Conservation (phyloP, 2,797 vertebrate species). For the Enteromius treurensis region DNA sequence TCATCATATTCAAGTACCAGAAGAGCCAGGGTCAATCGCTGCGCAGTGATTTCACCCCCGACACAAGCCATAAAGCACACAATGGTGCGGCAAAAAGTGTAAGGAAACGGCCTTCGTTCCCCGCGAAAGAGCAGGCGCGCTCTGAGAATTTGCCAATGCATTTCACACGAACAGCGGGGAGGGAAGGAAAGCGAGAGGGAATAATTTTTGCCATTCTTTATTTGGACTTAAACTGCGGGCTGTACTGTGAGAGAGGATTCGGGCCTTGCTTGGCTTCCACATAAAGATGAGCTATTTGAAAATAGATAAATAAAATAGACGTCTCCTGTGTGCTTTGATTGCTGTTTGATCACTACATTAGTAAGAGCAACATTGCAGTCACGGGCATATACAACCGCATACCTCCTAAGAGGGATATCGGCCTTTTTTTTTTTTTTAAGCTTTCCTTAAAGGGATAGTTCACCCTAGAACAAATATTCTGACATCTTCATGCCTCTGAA, state of each 20-base stretch:
- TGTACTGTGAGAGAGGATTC: conserved; percentile 78
- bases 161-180: conserved; percentile 73
- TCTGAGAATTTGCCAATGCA: conserved; percentile 80
- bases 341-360: conserved; percentile 70
- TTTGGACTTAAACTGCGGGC: conserved; percentile 82
- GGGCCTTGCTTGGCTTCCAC: conserved; percentile 76
- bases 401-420: not conserved
- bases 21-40: conserved; percentile 84
- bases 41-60: conserved; percentile 79
- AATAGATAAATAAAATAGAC: conserved; percentile 79
- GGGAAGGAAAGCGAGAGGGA: conserved; percentile 64
- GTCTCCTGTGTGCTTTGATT: conserved; percentile 70
- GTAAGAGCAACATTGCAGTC: conserved; percentile 47
- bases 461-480: not conserved
- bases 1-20: conserved; percentile 86
- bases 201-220: conserved; percentile 80
- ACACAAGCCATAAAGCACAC: conserved; percentile 85
- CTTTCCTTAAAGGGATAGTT: not conserved
- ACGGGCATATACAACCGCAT: conserved; percentile 7
- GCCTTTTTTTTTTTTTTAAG: conserved; percentile 1
- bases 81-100: conserved; percentile 85
- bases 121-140: conserved; percentile 78
- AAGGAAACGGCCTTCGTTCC: conserved; percentile 78
- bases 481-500: not conserved
- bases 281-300: conserved; percentile 77